Percentiles rank a stretch among this genome's conserved stretches.
Conservation (phyloP, 64 coral and sea anemone genomes). For the Pachyseris speciosa region DNA sequence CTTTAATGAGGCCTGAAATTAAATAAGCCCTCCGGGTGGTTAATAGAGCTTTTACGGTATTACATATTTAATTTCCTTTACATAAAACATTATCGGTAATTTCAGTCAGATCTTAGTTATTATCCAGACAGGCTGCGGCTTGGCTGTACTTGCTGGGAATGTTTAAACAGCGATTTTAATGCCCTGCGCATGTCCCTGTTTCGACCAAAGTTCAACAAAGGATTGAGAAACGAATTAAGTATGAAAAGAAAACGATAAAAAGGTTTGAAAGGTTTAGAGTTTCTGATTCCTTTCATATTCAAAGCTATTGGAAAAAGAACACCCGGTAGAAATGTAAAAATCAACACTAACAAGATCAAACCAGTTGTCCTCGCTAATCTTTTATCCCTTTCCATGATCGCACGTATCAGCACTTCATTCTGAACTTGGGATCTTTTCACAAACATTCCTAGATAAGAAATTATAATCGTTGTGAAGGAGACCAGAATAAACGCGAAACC, state of each 20-base stretch:
- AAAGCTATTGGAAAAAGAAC: background rate
- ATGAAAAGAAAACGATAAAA: background rate
- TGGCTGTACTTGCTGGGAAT: background rate
- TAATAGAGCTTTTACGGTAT: too few relatives aligned
- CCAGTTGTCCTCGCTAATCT: background rate
- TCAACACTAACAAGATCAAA: background rate
- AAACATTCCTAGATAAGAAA: background rate
- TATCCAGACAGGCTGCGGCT: too few relatives aligned
- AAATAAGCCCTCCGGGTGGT: too few relatives aligned
- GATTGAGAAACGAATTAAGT: background rate
- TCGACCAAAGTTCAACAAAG: conserved; percentile 8
- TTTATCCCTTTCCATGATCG: background rate
- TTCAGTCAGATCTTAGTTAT: too few relatives aligned
- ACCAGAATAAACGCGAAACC: too few relatives aligned
- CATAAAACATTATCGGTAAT: too few relatives aligned
- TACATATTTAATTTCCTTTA: too few relatives aligned
- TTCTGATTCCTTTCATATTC: too few relatives aligned
- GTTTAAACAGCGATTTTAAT: background rate
- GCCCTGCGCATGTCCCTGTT: background rate
- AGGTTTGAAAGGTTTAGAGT: background rate
- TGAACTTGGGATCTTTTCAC: background rate
- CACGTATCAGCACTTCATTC: background rate
- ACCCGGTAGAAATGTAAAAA: background rate
- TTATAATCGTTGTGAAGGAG: too few relatives aligned
- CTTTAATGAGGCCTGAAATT: too few relatives aligned